Percentiles rank a stretch among this genome's conserved stretches.
Evolutionary conservation across 2,888 invertebrate species (phyloP).

Genomic region (Hermaeophaga mercurialis): DNA sequence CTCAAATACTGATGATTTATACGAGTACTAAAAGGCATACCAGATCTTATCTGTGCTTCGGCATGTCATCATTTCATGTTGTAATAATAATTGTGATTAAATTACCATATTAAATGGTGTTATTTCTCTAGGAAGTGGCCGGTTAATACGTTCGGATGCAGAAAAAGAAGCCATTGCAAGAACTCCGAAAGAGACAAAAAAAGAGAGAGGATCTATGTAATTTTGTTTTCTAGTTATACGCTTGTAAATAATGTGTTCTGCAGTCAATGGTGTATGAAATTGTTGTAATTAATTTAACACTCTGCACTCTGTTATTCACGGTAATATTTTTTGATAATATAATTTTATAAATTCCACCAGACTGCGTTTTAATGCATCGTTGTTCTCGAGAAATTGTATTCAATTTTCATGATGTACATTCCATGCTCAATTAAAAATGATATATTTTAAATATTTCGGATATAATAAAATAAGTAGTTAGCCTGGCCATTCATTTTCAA

Average conservation of each 20-base stretch:
- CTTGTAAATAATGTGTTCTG: conserved; percentile 15
- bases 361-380: too few species aligned
- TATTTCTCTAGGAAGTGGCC: conserved; percentile 19
- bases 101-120: conserved; percentile 24
- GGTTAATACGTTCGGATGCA: conserved; percentile 1
- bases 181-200: conserved; percentile 14
- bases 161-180: conserved; percentile 1
- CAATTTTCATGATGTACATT: too few species aligned
- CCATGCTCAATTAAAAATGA: neutral
- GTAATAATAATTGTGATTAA: conserved; percentile 19
- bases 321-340: neutral
- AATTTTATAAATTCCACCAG: too few species aligned
- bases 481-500: too few species aligned
- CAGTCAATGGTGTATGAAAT: conserved; percentile 15
- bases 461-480: too few species aligned
- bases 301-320: neutral
- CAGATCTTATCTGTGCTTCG: neutral
- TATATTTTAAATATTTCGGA: neutral
- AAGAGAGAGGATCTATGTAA: conserved; percentile 11
- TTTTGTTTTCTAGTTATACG: conserved; percentile 21
- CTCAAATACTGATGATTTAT: too few species aligned
- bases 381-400: too few species aligned
- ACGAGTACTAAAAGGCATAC: too few species aligned
- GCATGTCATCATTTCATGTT: conserved; percentile 9
- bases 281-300: conserved; percentile 20